Conservation (phyloP, 2,113 vertebrate species). For the Apistogramma diplotaenia region DNA sequence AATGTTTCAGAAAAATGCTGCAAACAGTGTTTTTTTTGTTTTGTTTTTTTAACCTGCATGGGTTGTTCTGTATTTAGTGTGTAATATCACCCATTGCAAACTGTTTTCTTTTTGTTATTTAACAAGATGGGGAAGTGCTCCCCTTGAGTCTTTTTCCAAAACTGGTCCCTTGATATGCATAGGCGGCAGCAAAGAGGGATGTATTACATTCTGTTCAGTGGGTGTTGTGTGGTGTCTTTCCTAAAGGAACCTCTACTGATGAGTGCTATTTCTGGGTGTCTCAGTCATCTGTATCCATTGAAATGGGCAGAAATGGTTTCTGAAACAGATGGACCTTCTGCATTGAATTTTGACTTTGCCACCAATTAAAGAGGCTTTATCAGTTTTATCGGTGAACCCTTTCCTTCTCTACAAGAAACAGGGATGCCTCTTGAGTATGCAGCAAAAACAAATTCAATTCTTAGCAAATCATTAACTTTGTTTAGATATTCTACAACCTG, state of each 20-base stretch:
- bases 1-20: slow-evolving; percentile 70
- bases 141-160: slow-evolving; percentile 21
- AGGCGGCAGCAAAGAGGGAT: slow-evolving; percentile 1
- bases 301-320: neutral
- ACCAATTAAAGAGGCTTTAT: neutral
- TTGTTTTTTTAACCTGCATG: neutral
- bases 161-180: neutral
- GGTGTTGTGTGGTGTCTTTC: slow-evolving; percentile 11
- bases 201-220: slow-evolving; percentile 32
- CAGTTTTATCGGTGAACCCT: neutral
- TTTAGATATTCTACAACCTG: neutral
- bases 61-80: slow-evolving; percentile 45
- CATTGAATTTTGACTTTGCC: neutral
- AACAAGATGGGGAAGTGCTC: neutral
- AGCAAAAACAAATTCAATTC: slow-evolving; percentile 10
- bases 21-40: slow-evolving; percentile 52
- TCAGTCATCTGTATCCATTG: neutral
- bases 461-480: neutral
- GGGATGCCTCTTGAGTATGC: neutral
- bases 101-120: slow-evolving; percentile 27
- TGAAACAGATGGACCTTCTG: slow-evolving; percentile 4
- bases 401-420: neutral
- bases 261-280: neutral
- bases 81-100: slow-evolving; percentile 23
- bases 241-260: neutral